Percentiles rank a stretch among this genome's conserved stretches.
phyloP scores from a whole-genome alignment of 2,888 invertebrate genomes.

The Lasioglossum vierecki region DNA sequence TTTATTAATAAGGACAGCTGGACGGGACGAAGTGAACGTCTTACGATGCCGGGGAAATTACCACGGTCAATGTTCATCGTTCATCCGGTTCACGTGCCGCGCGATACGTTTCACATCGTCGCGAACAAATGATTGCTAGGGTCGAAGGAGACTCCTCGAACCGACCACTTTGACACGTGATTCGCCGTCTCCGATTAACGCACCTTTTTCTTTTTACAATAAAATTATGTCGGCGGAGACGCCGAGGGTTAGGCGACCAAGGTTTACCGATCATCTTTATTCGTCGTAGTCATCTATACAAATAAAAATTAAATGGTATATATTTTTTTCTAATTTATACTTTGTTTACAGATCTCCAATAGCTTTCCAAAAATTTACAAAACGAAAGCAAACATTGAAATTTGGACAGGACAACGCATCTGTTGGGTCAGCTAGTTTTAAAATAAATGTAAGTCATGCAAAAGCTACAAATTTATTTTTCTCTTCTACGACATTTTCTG shows the following conservation, averaged over 20 bases:
- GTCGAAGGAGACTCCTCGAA: conserved; percentile 11
- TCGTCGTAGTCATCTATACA: neutral
- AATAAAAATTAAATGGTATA: too few species aligned
- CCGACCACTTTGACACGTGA: neutral
- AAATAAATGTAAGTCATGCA: too few species aligned
- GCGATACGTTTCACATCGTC: conserved; percentile 41
- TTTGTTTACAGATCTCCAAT: too few species aligned
- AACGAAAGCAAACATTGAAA: too few species aligned
- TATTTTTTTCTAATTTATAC: too few species aligned
- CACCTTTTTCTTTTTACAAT: neutral
- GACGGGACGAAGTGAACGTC: conserved; percentile 38
- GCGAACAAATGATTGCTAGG: conserved; percentile 27
- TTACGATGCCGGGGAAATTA: conserved; percentile 66
- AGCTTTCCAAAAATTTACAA: too few species aligned
- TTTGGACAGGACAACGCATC: too few species aligned
- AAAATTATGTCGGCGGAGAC: neutral
- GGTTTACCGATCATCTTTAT: neutral
- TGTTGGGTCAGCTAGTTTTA: too few species aligned
- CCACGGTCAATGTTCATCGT: conserved; percentile 73
- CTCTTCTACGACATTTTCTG: too few species aligned
- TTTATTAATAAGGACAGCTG: conserved; percentile 28
- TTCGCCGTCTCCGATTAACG: conserved; percentile 17
- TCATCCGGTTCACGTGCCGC: conserved; percentile 42
- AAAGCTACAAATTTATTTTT: too few species aligned
- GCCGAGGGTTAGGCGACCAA: neutral